Base-by-base conservation (phyloP, 2,113 vertebrate genomes). In the Heterochromis multidens region DNA sequence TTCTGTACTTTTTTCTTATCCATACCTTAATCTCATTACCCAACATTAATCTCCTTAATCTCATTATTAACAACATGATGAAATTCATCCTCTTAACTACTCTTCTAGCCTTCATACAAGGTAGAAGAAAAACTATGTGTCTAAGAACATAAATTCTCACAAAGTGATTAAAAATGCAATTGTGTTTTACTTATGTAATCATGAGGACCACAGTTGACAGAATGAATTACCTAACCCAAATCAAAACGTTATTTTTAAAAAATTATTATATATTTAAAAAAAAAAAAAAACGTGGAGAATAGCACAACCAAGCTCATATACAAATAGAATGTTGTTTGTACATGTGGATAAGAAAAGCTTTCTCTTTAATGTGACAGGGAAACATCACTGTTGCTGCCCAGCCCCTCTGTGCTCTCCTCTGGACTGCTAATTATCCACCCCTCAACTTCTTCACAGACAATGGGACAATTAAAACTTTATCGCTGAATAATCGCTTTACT, bases 391-490 rank as follows among this genome's bases (percentile, higher is more conserved):
- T 13, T 40, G 33, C 65, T 76, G 62, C 54, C 63, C 74, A 54
- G n/a, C 25, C 43, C 60, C 80, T 77, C 56, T 77, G 82, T 25
- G 78, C 63, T 85, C 84, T 87, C 91, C 77, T 46, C 67, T 46
- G 62, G 77, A 88, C 88, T 35, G 5, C 83, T 93, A 90, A 93
- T 93, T 91, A 93, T 85, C 80, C 78, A 12, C 49, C 82, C 37
- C 65, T 72, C 80, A 65, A 87, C 85, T 82, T 83, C 81, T 84
- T 88, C 91, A 85, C 59, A 90, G 89, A 88, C 77, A 82, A 67
- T 31, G 67, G 65, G 87, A 86, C 92, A 95, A 94, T 95, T 94
- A 93, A 94, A 93, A 94, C 88, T 95, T 95, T 94, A 92, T 88
- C 31, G 92, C 90, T 94, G 93, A 95, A 90, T 94, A 93, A 94